Percentiles rank a stretch among this genome's conserved stretches.
Evolutionary conservation across 2,113 vertebrate genomes (phyloP).

Genomic region (Ictalurus furcatus): DNA sequence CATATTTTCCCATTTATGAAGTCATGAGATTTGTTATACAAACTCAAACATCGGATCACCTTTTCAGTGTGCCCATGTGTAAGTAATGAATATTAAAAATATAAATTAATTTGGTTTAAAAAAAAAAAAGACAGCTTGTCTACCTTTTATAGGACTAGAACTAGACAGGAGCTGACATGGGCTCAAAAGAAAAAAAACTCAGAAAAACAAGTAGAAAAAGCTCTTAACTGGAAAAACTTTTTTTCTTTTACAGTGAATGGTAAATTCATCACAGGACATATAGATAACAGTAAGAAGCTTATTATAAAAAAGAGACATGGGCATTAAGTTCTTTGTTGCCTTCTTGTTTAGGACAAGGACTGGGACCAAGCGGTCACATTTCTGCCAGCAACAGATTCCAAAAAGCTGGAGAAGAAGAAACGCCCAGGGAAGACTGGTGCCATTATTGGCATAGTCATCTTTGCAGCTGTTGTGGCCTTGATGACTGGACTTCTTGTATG

Average conservation of each 20-base stretch:
- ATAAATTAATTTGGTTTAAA: not conserved
- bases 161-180: not conserved
- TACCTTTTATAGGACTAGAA: not conserved
- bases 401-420: constrained; percentile 74
- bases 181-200: not conserved
- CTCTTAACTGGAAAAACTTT: not conserved
- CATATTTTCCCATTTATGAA: not conserved
- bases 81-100: not conserved
- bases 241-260: not conserved
- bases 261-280: not conserved
- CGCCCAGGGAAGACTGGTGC: constrained; percentile 59
- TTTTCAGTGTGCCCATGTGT: no score
- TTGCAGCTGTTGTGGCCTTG: constrained; percentile 62
- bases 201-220: not conserved
- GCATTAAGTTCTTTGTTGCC: not conserved
- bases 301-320: not conserved
- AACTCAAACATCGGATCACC: no score
- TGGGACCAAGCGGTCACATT: constrained; percentile 70
- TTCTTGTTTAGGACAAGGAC: constrained; percentile 64
- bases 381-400: constrained; percentile 67
- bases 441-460: constrained; percentile 66
- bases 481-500: constrained; percentile 75
- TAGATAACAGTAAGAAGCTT: not conserved
- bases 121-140: not conserved
- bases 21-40: not conserved